Conservation (phyloP, 2,113 vertebrate genomes). For the Ovibos moschatus region DNA sequence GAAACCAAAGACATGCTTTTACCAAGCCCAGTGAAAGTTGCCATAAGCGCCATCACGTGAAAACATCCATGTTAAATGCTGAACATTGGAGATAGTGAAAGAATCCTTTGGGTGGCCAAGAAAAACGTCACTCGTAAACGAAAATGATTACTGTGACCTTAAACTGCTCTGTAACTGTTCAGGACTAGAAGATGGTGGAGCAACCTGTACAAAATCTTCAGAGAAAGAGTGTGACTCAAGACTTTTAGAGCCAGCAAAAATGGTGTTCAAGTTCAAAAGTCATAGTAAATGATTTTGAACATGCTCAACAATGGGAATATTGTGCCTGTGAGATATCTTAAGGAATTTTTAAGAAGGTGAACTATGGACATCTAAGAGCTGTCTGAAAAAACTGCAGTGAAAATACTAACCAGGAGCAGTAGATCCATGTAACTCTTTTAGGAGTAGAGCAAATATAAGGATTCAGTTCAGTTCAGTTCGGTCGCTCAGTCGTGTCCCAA, state of each 20-base stretch:
- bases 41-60: neutral
- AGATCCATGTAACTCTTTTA: neutral
- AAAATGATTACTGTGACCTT: neutral
- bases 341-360: neutral
- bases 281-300: neutral
- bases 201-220: neutral
- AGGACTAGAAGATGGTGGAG: neutral
- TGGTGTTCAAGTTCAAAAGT: neutral
- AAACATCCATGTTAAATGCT: neutral
- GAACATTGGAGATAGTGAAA: neutral
- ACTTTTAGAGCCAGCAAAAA: slow-evolving; percentile 10
- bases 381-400: neutral
- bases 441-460: neutral
- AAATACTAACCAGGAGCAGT: neutral
- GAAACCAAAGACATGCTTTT: neutral
- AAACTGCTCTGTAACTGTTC: neutral
- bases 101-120: neutral
- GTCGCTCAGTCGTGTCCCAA: no score
- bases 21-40: neutral
- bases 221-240: neutral
- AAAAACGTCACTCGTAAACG: neutral
- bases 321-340: neutral
- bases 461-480: no score
- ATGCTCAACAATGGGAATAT: neutral
- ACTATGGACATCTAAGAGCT: neutral